phyloP scores from a whole-genome alignment of 2,113 vertebrate genomes.

The Corvus moneduloides region DNA sequence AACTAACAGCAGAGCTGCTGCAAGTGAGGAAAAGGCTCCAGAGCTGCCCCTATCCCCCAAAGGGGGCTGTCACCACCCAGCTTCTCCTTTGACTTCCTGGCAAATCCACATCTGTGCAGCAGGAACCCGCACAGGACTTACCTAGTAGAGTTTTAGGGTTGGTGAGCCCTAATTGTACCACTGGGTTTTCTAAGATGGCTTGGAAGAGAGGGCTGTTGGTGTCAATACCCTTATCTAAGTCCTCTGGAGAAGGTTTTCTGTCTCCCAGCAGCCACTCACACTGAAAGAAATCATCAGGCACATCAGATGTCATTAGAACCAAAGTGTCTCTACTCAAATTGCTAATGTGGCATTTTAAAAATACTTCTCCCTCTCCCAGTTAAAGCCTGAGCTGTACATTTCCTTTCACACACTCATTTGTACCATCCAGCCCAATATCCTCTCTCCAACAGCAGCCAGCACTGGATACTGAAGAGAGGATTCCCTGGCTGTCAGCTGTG shows the following conservation, averaged over 20 bases:
- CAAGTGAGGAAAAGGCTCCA: background rate
- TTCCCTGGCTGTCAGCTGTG: background rate
- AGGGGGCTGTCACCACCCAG: background rate
- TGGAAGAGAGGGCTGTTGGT: slow-evolving; percentile 93
- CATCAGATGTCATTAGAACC: background rate
- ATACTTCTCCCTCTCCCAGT: background rate
- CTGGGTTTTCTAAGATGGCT: slow-evolving; percentile 97
- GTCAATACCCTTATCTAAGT: slow-evolving; percentile 94
- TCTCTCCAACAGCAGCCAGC: background rate
- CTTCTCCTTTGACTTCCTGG: background rate
- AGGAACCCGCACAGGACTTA: slow-evolving; percentile 52
- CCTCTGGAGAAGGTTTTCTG: slow-evolving; percentile 93
- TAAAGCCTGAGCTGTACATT: background rate
- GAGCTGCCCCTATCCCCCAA: background rate
- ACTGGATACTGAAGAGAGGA: background rate
- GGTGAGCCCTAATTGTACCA: slow-evolving; percentile 94
- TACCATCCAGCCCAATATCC: background rate
- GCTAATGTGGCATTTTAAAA: background rate
- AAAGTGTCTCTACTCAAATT: background rate
- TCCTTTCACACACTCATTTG: background rate
- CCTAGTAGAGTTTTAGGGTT: slow-evolving; percentile 96
- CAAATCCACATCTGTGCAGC: background rate
- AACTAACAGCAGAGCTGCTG: background rate
- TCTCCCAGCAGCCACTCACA: slow-evolving; percentile 98
- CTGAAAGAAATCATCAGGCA: slow-evolving; percentile 68